phyloP scores from a whole-genome alignment of 2,113 vertebrate genomes.

The Uropsilus gracilis region DNA sequence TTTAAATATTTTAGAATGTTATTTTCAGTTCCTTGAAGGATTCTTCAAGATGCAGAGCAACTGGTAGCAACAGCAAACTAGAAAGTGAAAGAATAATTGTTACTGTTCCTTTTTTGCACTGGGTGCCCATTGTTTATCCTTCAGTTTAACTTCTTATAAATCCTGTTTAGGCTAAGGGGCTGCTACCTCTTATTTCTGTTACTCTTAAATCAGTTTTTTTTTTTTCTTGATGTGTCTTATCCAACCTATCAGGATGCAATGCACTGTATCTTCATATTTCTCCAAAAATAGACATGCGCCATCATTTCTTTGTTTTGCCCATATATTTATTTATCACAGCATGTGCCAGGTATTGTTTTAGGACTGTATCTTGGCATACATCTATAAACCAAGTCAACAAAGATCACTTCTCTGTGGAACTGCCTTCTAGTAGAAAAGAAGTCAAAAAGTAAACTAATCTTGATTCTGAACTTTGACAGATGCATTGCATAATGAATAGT shows the following conservation, averaged over 20 bases:
- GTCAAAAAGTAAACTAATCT: background rate
- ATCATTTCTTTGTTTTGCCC: background rate
- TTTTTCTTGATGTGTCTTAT: background rate
- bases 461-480: background rate
- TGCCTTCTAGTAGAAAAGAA: background rate
- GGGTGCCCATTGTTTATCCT: background rate
- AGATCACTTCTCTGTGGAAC: background rate
- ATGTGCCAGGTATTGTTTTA: background rate
- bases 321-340: background rate
- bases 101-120: background rate
- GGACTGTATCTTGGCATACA: background rate
- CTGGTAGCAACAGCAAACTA: background rate
- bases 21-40: conserved; percentile 22
- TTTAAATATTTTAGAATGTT: conserved; percentile 19
- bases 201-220: background rate
- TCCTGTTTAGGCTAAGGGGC: background rate
- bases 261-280: background rate
- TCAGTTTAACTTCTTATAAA: background rate
- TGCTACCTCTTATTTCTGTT: background rate
- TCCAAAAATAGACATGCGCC: background rate
- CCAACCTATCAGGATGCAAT: background rate
- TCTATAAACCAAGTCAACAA: background rate
- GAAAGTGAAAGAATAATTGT: background rate
- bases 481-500: background rate
- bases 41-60: background rate